phyloP scores from a whole-genome alignment of 1,140 invertebrate genomes.

The Orius insidiosus region DNA sequence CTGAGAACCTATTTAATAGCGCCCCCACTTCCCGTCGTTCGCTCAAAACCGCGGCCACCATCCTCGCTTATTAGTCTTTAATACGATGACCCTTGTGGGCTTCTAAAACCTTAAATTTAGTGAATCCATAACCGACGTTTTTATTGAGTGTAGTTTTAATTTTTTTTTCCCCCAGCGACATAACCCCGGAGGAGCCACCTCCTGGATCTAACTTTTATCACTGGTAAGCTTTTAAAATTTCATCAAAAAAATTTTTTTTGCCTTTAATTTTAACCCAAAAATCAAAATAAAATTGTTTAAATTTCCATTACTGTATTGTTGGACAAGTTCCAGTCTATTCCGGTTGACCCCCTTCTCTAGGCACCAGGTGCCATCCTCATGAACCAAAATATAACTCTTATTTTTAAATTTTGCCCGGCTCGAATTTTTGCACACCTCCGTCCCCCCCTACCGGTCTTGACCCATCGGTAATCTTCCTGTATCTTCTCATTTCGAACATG shows the following conservation, averaged over 20 bases:
- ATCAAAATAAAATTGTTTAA: too few relatives aligned
- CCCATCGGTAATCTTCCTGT: too few relatives aligned
- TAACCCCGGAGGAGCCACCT: slow-evolving; percentile 4
- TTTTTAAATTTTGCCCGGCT: too few relatives aligned
- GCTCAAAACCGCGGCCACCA: slow-evolving; percentile 11
- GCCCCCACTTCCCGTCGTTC: slow-evolving; percentile 2
- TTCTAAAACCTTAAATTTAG: slow-evolving; percentile 1
- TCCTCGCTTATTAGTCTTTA: slow-evolving; percentile 9
- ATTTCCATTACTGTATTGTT: too few relatives aligned
- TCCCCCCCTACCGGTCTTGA: too few relatives aligned
- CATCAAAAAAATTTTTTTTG: neutral
- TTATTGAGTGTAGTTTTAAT: slow-evolving; percentile 3
- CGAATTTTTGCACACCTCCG: too few relatives aligned
- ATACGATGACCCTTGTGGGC: neutral
- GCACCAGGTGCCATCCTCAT: too few relatives aligned
- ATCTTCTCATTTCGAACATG: too few relatives aligned
- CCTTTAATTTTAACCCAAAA: too few relatives aligned
- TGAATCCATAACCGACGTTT: slow-evolving; percentile 9
- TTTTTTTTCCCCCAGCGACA: neutral
- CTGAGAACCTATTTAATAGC: slow-evolving; percentile 7
- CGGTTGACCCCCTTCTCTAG: too few relatives aligned
- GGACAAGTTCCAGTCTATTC: too few relatives aligned
- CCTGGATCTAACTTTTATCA: slow-evolving; percentile 3
- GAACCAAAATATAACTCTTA: too few relatives aligned
- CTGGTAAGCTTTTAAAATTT: neutral